These are phyloP conservation scores for Acropora yongei DNA, from an alignment of 64 coral and sea anemone species.

Conservation along the genomic window DNA sequence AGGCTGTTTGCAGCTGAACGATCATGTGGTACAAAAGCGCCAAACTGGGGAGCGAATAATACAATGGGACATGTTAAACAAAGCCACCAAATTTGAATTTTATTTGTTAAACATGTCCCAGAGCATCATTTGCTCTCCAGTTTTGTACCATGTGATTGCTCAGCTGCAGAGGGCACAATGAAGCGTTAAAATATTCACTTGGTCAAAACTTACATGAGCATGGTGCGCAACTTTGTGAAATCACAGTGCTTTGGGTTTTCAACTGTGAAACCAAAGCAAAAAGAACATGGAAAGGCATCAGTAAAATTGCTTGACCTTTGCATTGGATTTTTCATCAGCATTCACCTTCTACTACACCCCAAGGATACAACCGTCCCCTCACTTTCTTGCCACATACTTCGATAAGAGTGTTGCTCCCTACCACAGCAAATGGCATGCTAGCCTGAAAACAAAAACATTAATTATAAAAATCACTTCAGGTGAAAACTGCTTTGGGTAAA, in stretches of 20 bases:
- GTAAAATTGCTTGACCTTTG: not conserved
- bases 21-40: too few species aligned
- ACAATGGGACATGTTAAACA: too few species aligned
- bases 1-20: too few species aligned
- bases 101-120: too few species aligned
- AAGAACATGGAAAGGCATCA: not conserved
- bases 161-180: too few species aligned
- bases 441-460: conserved; percentile 37
- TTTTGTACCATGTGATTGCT: too few species aligned
- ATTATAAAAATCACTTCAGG: not conserved
- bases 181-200: too few species aligned
- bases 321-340: not conserved
- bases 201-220: conserved; percentile 92
- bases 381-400: conserved; percentile 95
- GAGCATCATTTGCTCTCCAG: too few species aligned
- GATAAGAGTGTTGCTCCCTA: conserved; percentile 96
- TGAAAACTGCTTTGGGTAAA: too few species aligned
- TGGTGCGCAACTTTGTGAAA: conserved; percentile 89
- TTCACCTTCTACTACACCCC: conserved; percentile 99
- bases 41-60: too few species aligned
- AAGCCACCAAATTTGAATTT: too few species aligned
- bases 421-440: conserved; percentile 94
- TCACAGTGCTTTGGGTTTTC: conserved; percentile 99
- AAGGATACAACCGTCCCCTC: conserved; percentile 91
- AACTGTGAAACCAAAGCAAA: conserved; percentile 70